Evolutionary conservation across 1,140 invertebrate genomes (phyloP).

Genomic region (Venustaconcha ellipsiformis): DNA sequence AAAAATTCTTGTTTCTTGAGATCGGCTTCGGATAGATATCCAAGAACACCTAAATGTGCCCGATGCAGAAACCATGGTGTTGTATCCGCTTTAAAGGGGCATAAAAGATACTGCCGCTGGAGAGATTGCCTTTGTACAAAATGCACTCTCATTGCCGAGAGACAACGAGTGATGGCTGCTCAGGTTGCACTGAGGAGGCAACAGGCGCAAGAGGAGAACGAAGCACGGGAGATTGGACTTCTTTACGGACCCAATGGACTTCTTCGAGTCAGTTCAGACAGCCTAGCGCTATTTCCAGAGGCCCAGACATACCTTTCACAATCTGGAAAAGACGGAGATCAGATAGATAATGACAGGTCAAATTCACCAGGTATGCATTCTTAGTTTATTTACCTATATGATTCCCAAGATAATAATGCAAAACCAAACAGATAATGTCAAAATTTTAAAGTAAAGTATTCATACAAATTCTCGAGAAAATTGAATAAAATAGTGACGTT

Average conservation of each 20-base stretch:
- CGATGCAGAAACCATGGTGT: slow-evolving; percentile 95
- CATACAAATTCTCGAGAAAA: too few relatives aligned
- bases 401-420: too few relatives aligned
- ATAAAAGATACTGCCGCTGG: slow-evolving; percentile 90
- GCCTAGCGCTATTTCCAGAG: not conserved
- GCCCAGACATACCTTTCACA: too few relatives aligned
- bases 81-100: slow-evolving; percentile 93
- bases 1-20: slow-evolving; percentile 73
- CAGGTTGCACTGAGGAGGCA: slow-evolving; percentile 75
- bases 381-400: too few relatives aligned
- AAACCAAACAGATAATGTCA: too few relatives aligned
- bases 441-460: too few relatives aligned
- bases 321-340: too few relatives aligned
- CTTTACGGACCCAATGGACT: slow-evolving; percentile 77
- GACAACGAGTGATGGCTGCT: slow-evolving; percentile 97
- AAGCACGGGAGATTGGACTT: slow-evolving; percentile 92
- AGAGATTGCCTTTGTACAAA: slow-evolving; percentile 80
- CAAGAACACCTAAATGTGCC: slow-evolving; percentile 94
- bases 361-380: too few relatives aligned
- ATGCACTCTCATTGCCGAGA: slow-evolving; percentile 94
- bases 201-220: slow-evolving; percentile 90
- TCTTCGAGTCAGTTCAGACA: slow-evolving; percentile 42
- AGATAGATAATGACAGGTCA: too few relatives aligned
- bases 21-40: slow-evolving; percentile 84
- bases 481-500: too few relatives aligned